Base-by-base conservation (phyloP, 2,113 vertebrate species). In the Scolopax mira region DNA sequence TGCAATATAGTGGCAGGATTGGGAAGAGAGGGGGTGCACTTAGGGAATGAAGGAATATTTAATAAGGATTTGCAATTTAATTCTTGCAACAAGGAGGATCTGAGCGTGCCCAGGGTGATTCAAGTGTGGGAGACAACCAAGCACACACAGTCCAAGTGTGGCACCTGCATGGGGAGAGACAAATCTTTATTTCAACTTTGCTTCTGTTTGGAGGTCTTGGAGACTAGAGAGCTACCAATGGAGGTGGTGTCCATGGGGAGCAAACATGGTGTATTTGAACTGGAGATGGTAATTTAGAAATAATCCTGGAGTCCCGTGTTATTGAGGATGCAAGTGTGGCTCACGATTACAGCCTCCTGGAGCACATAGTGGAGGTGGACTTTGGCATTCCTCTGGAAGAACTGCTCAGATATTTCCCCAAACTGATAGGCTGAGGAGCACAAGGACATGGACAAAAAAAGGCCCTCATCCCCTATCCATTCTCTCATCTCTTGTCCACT, bases 391-490 rank as follows among this genome's bases (percentile, higher is more conserved):
- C 4, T 4, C 5, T 65, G 10, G 39, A 33, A 61, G 0, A 10
- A 41, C 7, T 49, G 6, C 46, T 78, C 27, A 52, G 30, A 2
- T 17, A 67, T 35, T 62, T 82, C 37, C 5, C 17, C 7, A 19
- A 9, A 74, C 21, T 60, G 11, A 30, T 58, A 9, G 18, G 5
- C 31, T 66, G 9, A 49, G 54, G 62, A 75, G 10, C 23, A 19
- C 23, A 39, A 60, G 21, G 9, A 44, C 0, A 3, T 1, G 17
- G 4, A 41, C 2, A 12, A 27, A 73, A 73, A 55, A 70, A 37
- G 12, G 2, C 2, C 42, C 2, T 66, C 18, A 51, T 24, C 2
- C 25, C 25, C 19, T 61, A 6, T 4, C 13, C 2, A 1, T 23
- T 39, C 18, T 77, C 55, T 39, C 11, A 30, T 44, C 10, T 18